Conservation (phyloP, 2,113 vertebrate genomes). For the Sylvietta virens region DNA sequence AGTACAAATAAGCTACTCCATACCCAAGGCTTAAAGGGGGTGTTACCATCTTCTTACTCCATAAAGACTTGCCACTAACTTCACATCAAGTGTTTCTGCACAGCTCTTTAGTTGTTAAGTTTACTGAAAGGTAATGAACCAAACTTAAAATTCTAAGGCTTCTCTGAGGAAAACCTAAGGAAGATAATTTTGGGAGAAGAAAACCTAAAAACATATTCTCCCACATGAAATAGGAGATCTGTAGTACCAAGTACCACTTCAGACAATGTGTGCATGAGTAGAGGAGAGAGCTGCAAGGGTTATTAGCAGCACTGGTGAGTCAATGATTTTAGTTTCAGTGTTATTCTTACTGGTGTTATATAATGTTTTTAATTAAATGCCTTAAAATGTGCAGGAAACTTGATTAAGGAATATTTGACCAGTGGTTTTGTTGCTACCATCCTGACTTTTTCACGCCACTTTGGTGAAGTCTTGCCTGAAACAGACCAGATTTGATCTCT, state of each 20-base stretch:
- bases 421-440: neutral
- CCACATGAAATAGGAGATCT: neutral
- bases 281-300: neutral
- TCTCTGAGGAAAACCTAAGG: neutral
- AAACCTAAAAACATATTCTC: neutral
- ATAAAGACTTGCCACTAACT: neutral
- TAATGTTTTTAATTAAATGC: neutral
- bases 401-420: neutral
- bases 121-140: neutral
- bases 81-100: neutral
- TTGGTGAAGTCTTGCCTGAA: neutral
- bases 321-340: neutral
- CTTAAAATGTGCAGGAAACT: neutral
- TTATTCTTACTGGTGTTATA: neutral
- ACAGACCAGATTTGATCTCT: neutral
- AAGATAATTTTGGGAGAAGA: rapidly evolving
- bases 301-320: neutral
- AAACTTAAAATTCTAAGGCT: neutral
- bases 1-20: neutral
- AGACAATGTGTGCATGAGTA: neutral
- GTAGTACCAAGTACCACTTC: neutral
- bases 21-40: neutral
- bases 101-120: neutral
- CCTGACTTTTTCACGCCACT: neutral
- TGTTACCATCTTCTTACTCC: neutral